A percentile compares a stretch with the other conserved stretches of the same genome.
Evolutionary conservation across 92 coral and sea anemone genomes (phyloP).

Genomic region (Pocillopora meandrina): DNA sequence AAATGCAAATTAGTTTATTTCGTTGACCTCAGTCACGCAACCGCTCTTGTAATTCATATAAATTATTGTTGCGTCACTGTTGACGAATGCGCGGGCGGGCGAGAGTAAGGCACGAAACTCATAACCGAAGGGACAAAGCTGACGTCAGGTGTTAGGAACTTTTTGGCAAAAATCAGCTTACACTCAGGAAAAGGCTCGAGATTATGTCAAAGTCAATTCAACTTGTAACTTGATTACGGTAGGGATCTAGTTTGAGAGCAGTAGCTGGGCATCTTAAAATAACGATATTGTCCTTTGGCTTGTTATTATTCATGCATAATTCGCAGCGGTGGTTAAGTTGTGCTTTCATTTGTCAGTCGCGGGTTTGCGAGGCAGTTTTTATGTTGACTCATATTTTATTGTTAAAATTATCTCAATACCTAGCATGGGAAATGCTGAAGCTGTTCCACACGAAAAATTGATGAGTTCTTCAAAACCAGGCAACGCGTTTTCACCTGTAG

Average conservation of each 20-base stretch:
- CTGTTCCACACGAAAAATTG: not conserved
- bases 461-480: not conserved
- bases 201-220: not conserved
- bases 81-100: conserved; percentile 28
- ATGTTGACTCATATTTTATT: conserved; percentile 19
- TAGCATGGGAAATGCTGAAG: conserved; percentile 24
- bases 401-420: not conserved
- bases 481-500: conserved; percentile 4
- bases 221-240: not conserved
- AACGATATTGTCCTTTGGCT: conserved; percentile 21
- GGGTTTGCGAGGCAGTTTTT: not conserved
- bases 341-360: conserved; percentile 21
- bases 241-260: conserved; percentile 7
- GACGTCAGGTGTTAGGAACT: conserved; percentile 20
- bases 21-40: conserved; percentile 46
- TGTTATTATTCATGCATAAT: conserved; percentile 36
- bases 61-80: conserved; percentile 33
- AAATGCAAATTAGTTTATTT: not conserved
- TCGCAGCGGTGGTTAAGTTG: conserved; percentile 21
- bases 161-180: not conserved
- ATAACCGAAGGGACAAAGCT: not conserved
- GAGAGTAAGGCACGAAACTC: conserved; percentile 19
- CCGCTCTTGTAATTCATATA: not conserved
- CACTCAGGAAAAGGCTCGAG: not conserved
- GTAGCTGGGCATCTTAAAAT: not conserved